Base-by-base conservation (phyloP, 2,888 invertebrate species). In the Clunio marinus region DNA sequence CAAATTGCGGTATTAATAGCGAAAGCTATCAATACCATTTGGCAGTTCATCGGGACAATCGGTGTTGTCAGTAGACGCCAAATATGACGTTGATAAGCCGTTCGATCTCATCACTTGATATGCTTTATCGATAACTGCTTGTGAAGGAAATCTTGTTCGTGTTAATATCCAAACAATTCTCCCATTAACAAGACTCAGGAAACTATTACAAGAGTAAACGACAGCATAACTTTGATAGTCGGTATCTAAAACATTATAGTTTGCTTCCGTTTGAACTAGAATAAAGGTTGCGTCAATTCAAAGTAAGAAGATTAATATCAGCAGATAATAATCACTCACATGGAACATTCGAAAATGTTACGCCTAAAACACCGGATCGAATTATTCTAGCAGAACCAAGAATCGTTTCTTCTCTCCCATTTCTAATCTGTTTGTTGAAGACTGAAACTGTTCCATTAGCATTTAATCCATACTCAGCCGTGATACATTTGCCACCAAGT, bases 401-500 rank as follows among this genome's bases (percentile, higher is more conserved):
- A 27, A 74, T 73, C 55, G 71, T 66, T 24, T 70, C 70, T n/a
- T 68, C 70, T 2, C 55, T 55, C 1, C 70, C 70, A 27, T 72
- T 73, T 28, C 73, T 73, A 1, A 22, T 32, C 17, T 51, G 51
- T n/a, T 22, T 51, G 22, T 5, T 51, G 2, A 78, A 71, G 0
- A 84, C 83, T 0, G 79, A 77, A 1, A 84, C 76, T 1, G 77
- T 76, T 2, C 78, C 78, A 59, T 81, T 83, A 72, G 75, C 80
- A 72, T 73, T 78, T 70, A 73, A 73, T 70, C 74, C 75, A 76
- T 89, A 90, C 69, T 83, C 82, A 0, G 89, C 88, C 1, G 85
- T 86, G 65, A 88, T 85, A 75, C 91, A 91, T 74, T 86, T 87
- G 28, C 88, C 88, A 2, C 86, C 88, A 7, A 87, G 76, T 76